Base-by-base conservation (phyloP, 64 coral and sea anemone species). In the Catalaphyllia jardinei region DNA sequence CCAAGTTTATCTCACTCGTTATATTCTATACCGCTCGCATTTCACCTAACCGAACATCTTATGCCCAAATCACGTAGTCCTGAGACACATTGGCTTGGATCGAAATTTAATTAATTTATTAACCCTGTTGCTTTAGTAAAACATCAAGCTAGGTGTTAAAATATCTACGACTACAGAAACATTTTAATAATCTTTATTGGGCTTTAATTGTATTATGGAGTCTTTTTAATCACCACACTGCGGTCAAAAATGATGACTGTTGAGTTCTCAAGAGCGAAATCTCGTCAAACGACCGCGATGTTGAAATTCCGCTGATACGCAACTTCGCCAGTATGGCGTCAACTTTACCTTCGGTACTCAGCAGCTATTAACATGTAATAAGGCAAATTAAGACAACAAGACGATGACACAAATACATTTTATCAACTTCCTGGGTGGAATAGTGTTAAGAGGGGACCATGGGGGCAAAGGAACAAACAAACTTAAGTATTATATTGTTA, bases 401-500 rank as follows among this genome's bases (percentile, higher is more conserved):
- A 25, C 62, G 81, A 85, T 85, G 81, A 85, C 81, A 85, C 81
- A 85, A 85, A 85, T 85, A 85, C 81, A 85, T 73, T 82, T 91
- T 91, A 62, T 73, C 78, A 59, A 89, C 72, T 93, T 89, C 79
- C 87, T 85, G 87, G 82, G 79, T 69, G 78, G 92, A 93, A 89
- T 64, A 59, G 88, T 77, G 60, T 72, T 93, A 89, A 63, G 81
- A 89, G 76, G 38, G 59, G 55, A 42, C 77, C 87, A 82, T 86
- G 57, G 79, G 71, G 88, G 86, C 86, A 89, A 74, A 93, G 71
- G 87, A 89, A 62, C 92, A 84, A 93, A 84, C 87, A 93, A 89
- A 93, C 92, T 93, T 89, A 85, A 93, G 79, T 89, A 93, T 89
- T 93, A 93, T 93, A 93, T 93, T 89, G 92, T 93, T 89, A 93